Percentiles rank a stretch among this genome's conserved stretches.
phyloP scores from a whole-genome alignment of 2,797 vertebrate species.

The Odontamblyopus rebecca region DNA sequence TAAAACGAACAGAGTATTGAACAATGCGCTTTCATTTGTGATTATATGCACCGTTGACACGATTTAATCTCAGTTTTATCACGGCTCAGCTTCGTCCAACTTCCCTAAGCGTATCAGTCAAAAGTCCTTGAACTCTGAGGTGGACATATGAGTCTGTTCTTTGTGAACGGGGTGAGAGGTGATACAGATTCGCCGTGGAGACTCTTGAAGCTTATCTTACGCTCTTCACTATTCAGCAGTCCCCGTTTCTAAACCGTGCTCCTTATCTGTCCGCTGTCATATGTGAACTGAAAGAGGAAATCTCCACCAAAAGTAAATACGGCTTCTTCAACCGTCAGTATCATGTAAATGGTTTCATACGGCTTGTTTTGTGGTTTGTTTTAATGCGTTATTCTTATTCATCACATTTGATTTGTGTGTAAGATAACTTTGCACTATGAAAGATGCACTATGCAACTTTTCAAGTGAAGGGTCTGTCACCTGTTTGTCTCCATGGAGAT shows the following conservation, averaged over 20 bases:
- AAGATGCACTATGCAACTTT: too few species aligned
- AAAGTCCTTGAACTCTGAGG: constrained; percentile 2
- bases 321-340: constrained; percentile 8
- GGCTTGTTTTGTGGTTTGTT: too few species aligned
- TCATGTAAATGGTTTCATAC: background rate
- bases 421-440: too few species aligned
- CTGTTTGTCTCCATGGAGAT: too few species aligned
- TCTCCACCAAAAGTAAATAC: constrained; percentile 9
- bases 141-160: background rate
- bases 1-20: too few species aligned
- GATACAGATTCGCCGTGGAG: background rate
- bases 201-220: constrained; percentile 32
- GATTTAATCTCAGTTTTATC: background rate
- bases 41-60: background rate
- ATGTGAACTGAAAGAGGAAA: constrained; percentile 25
- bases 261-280: constrained; percentile 58
- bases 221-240: constrained; percentile 33
- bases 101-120: background rate
- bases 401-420: too few species aligned
- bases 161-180: background rate
- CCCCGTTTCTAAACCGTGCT: constrained; percentile 42
- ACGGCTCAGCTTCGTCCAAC: background rate
- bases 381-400: too few species aligned
- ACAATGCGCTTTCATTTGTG: too few species aligned
- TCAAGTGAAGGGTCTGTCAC: too few species aligned